Evolutionary conservation across 1,140 invertebrate genomes (phyloP), one percentile per base, ranked within the genome.

Genomic region (Polyergus mexicanus): DNA sequence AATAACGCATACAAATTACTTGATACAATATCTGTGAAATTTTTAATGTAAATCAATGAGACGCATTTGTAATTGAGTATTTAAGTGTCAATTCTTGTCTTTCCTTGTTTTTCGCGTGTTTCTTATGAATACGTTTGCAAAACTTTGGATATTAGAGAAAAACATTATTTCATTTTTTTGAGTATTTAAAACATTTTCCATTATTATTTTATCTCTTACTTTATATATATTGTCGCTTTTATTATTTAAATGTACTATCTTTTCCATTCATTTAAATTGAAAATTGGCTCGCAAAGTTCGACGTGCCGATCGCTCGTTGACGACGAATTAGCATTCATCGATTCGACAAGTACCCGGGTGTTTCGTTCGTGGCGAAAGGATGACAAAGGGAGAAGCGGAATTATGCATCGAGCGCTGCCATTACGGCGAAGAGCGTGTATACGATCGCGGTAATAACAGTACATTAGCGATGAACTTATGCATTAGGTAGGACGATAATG

Each of bases 381-480:
- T 75, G 81, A 89, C 86, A 90, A 90, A 90, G 89, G 83, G 69
- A 87, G 58, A 78, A 84, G 66, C 11, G 2, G 71, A 56, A 90
- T 89, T 90, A 89, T 89, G 65, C 77, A 85, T n/a, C 77, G 75
- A 75, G 83, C 66, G 71, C 88, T 13, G 80, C 78, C 86, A 90
- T 90, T 90, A 88, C 38, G 22, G 28, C 68, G 54, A 38, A 51
- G 87, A n/a, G 28, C 51, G 56, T 76, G 88, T 89, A 86, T 78
- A 77, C 88, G 88, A 87, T 89, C 86, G 62, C 81, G 76, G 58
- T 89, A 89, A 90, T 89, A 90, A 89, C 86, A 77, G 88, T 87
- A 86, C 88, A 87, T 89, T 89, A 89, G 80, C 69, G 58, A 47
- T 66, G 62, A 51, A 60, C 80, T 89, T 74, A 72, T 87, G 85